Base-by-base conservation (phyloP, 2,113 vertebrate species). In the Paradisaea rubra region DNA sequence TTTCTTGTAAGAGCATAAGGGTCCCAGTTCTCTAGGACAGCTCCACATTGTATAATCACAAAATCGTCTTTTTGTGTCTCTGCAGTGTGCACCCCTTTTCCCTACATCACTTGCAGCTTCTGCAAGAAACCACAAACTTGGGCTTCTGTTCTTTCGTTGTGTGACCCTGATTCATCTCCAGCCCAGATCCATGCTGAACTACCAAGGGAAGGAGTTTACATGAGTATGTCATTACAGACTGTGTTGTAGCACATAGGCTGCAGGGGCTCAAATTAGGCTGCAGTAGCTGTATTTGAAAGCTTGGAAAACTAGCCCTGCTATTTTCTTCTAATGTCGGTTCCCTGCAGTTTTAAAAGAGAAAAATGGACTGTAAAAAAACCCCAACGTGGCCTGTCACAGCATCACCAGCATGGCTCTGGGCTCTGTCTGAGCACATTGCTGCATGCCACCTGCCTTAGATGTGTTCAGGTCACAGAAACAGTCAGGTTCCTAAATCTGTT, bases 341-440 rank as follows among this genome's bases (percentile, higher is more conserved):
- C 30, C 74, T 70, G 33, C 45, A 76, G 53, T 91, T 89, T 72
- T 72, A 53, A n/a, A 19, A 41, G 41, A 87, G 44, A n/a, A 44
- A 72, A 61, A 89, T 25, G 44, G 19, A 18, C 41, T 49, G 3
- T 37, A 41, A 82, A 47, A 69, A 68, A 65, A 35, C 11, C 16
- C 24, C 52, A 27, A 1, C 0, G 0, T 68, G 31, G 18, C 57
- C 70, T 88, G 41, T 17, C 30, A 42, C 7, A 54, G 25, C 47
- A 66, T 53, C 57, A 63, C 12, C 23, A 30, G 13, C 31, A 37
- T 24, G 10, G 27, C 13, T 79, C 7, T n/a, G n/a, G 19, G n/a
- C 31, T 6, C 30, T 5, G 0, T 63, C 20, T 54, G 52, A 74
- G 23, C 17, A 19, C 35, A 31, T 7, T 52, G 41, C 41, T 84